A percentile compares a stretch with the other conserved stretches of the same genome.
Evolutionary conservation across 2,797 vertebrate species (phyloP).

Genomic region (Orestias chungarensis): DNA sequence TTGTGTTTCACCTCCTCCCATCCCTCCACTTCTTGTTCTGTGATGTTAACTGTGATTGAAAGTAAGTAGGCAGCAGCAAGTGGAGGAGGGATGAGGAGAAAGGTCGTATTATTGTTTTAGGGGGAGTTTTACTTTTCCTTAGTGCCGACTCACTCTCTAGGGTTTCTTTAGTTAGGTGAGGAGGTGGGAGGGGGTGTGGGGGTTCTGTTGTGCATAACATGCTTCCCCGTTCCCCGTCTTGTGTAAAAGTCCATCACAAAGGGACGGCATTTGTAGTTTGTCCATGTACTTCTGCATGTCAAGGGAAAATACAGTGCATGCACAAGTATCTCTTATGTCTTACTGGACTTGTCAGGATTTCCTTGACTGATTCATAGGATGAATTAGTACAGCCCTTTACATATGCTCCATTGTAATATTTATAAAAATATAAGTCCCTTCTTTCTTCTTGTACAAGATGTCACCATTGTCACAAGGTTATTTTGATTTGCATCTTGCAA

Average conservation of each 20-base stretch:
- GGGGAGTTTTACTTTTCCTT: constrained; percentile 83
- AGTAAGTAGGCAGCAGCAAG: constrained; percentile 72
- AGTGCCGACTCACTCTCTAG: constrained; percentile 69
- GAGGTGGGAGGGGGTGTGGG: constrained; percentile 59
- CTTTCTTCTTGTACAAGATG: constrained; percentile 43
- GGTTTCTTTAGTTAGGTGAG: constrained; percentile 73
- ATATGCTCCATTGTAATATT: constrained; percentile 27
- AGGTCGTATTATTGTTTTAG: constrained; percentile 78
- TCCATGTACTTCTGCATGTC: constrained; percentile 58
- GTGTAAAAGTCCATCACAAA: constrained; percentile 78
- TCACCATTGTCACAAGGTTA: constrained; percentile 46
- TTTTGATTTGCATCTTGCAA: constrained; percentile 40
- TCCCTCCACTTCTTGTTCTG: constrained; percentile 83
- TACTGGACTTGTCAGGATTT: constrained; percentile 1
- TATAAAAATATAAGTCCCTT: constrained; percentile 24
- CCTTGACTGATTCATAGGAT: no score
- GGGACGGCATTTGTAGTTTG: constrained; percentile 91
- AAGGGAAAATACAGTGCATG: constrained; percentile 42
- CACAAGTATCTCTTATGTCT: constrained; percentile 27
- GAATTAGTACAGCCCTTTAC: no score
- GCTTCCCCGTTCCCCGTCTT: constrained; percentile 73
- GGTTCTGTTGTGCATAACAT: constrained; percentile 59
- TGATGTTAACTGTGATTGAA: constrained; percentile 88
- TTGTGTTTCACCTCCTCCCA: constrained; percentile 69
- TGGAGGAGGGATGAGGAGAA: constrained; percentile 36